These are phyloP conservation scores for Holacanthus passer DNA, from an alignment of 2,113 vertebrate genomes.

Conservation along the genomic window DNA sequence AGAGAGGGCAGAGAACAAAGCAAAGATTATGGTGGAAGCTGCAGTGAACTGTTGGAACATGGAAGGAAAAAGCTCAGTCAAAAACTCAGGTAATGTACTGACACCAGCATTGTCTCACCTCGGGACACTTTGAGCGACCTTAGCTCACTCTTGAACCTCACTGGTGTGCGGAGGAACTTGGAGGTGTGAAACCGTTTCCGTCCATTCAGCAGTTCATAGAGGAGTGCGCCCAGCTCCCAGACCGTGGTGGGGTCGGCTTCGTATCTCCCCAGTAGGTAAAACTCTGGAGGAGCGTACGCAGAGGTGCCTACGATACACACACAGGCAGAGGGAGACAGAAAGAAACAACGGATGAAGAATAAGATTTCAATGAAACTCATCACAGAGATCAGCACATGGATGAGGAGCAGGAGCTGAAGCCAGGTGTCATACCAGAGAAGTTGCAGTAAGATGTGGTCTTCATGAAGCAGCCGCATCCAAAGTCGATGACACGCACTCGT, in stretches of 20 bases:
- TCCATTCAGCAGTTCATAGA: not conserved
- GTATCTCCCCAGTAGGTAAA: accelerated
- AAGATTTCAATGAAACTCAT: not conserved
- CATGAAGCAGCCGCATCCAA: not conserved
- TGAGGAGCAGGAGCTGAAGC: not conserved
- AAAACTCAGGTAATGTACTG: not conserved
- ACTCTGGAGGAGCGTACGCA: not conserved
- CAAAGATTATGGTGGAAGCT: too few relatives aligned
- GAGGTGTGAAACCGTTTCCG: not conserved
- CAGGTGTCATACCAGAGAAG: not conserved
- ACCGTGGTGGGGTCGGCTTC: not conserved
- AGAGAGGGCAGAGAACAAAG: too few relatives aligned
- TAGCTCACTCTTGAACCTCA: not conserved
- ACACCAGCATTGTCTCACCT: too few relatives aligned
- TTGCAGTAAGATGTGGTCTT: accelerated
- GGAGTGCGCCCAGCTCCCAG: not conserved
- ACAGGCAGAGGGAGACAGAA: not conserved
- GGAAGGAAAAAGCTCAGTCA: not conserved
- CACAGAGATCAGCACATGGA: not conserved
- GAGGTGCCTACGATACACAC: conserved; percentile 8
- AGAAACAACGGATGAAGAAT: not conserved
- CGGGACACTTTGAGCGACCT: not conserved
- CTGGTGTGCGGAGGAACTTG: accelerated
- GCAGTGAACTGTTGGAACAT: not conserved
- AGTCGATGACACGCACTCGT: not conserved